Evolutionary conservation across 2,888 invertebrate genomes (phyloP), one percentile per base, ranked within the genome.

Genomic region (Drosophila paracracens): DNA sequence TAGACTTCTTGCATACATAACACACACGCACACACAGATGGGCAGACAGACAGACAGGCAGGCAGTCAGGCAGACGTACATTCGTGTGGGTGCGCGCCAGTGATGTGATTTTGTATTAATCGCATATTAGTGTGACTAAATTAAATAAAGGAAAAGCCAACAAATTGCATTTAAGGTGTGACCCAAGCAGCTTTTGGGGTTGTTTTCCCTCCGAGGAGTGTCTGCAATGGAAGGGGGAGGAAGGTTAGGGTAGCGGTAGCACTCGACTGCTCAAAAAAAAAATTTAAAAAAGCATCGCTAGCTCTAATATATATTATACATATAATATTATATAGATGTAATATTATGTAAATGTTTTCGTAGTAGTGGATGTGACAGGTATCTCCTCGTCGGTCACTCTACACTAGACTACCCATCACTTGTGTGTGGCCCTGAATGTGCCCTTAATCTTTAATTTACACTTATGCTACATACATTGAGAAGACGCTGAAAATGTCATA

Each of bases 41-140:
- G 25, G 1, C 48, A 25, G 48, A 13, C 25, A 25, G 46, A 43
- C 21, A 40, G 38, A 16, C 48, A 25, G 16, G 4, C 27, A 27
- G 50, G 27, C 48, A 25, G 16, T 2, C 18, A 27, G 50, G 27
- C 50, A 29, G 50, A 46, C 25, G 25, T 25, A 16, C 25, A 50
- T 50, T 27, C 59, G 73, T 62, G 73, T 72, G 79, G 54, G 61
- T 59, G 78, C 54, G 54, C 73, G 25, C 25, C 58, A 67, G 63
- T 50, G 62, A 65, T 75, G 58, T 58, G 63, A 77, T 75, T 80
- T 66, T 48, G 46, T 35, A 70, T 74, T 75, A 70, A 76, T 71
- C 80, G 64, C 33, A 46, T 64, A 57, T 74, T 74, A 63, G 60
- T 70, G 65, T 46, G 65, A 73, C 74, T 53, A 35, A 63, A 67